phyloP scores from a whole-genome alignment of 2,888 invertebrate genomes.

The Polietes domitor region DNA sequence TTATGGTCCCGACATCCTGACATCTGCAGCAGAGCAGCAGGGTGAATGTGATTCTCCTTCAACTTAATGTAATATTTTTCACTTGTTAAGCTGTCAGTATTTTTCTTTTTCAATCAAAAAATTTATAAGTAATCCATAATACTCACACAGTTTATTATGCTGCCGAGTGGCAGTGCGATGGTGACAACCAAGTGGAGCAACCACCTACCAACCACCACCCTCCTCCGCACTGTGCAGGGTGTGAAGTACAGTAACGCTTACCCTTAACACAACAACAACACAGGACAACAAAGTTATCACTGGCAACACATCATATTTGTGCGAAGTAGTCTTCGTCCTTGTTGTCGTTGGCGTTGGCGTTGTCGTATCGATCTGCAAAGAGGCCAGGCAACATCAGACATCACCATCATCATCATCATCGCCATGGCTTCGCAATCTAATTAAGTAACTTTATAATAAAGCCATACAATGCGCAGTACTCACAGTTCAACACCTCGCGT shows the following conservation, averaged over 20 bases:
- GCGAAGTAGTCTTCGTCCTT: too few species aligned
- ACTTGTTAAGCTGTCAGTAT: too few species aligned
- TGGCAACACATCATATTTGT: background rate
- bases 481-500: constrained; percentile 30
- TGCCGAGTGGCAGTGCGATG: background rate
- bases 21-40: too few species aligned
- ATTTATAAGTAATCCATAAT: background rate
- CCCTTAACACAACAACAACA: background rate
- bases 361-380: too few species aligned
- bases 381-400: background rate
- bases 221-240: background rate
- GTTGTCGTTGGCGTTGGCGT: too few species aligned
- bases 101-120: background rate
- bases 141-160: background rate
- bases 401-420: constrained; percentile 36
- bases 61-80: too few species aligned
- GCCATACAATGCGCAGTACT: constrained; percentile 32
- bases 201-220: background rate
- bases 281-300: background rate
- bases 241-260: background rate
- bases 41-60: too few species aligned
- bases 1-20: too few species aligned
- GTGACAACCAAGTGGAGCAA: background rate
- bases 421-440: constrained; percentile 68
- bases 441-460: constrained; percentile 66